A percentile compares a stretch with the other conserved stretches of the same genome.
These are phyloP conservation scores for Lethenteron reissneri DNA, from an alignment of 2,113 vertebrate species.

Conservation along the genomic window DNA sequence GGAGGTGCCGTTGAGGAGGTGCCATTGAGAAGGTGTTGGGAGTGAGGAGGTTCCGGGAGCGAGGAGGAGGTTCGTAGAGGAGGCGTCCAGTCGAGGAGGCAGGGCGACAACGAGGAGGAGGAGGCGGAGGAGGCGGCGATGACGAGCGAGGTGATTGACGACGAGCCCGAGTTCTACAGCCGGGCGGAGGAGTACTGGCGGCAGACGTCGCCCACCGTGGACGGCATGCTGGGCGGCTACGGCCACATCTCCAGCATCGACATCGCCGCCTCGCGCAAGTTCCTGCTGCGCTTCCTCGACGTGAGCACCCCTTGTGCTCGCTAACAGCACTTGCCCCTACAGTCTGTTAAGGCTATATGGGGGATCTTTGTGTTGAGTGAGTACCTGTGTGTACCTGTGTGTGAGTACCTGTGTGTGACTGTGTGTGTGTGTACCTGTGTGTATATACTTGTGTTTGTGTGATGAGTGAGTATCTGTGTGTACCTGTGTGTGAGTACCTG, in stretches of 20 bases:
- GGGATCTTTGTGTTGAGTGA: too few relatives aligned
- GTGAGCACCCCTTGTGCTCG: slow-evolving; percentile 19
- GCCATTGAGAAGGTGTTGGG: too few relatives aligned
- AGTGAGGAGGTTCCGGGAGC: too few relatives aligned
- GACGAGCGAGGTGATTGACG: slow-evolving; percentile 40
- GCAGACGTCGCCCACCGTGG: slow-evolving; percentile 53
- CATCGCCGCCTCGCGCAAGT: slow-evolving; percentile 65
- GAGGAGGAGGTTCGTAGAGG: too few relatives aligned
- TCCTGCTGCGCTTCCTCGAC: slow-evolving; percentile 57
- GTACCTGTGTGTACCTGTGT: too few relatives aligned
- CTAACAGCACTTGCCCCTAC: too few relatives aligned
- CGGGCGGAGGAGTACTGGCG: slow-evolving; percentile 83
- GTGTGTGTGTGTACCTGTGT: not conserved
- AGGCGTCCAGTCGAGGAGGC: too few relatives aligned
- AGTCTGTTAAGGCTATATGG: too few relatives aligned
- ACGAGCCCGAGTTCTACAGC: slow-evolving; percentile 53
- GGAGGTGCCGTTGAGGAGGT: too few relatives aligned
- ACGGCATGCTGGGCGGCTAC: slow-evolving; percentile 86
- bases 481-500: too few relatives aligned
- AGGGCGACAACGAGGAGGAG: too few relatives aligned
- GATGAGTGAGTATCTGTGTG: too few relatives aligned
- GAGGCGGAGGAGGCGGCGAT: slow-evolving; percentile 14
- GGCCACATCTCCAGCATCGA: slow-evolving; percentile 81
- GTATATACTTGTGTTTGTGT: not conserved
- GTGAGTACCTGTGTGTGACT: not conserved